Evolutionary conservation across 2,888 invertebrate species (phyloP), one percentile per base, ranked within the genome.

Genomic region (Volucella bombylans): DNA sequence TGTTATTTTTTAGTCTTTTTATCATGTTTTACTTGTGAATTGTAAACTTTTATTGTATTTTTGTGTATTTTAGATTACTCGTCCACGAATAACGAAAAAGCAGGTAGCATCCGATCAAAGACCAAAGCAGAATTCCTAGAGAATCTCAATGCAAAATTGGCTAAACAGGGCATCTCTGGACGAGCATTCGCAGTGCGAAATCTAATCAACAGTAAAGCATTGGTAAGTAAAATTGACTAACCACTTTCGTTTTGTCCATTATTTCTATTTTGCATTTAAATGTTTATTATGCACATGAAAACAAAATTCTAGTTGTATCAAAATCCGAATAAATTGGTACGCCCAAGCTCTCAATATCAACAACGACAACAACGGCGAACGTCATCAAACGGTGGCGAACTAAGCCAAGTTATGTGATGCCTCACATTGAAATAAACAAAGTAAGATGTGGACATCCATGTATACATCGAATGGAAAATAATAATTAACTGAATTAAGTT

Each of bases 71-170:
- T 87, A 91, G 91, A 90, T 87, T 91, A 91, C 88, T 89, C 90
- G 88, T 90, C 93, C 92, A 89, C 92, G 92, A 89, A 91, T 89
- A 89, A 90, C 87, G 91, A 91, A 87, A 89, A 89, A 90, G 87
- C 91, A 89, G 87, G 92, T 91, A 90, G 91, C 91, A 89, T 90
- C 86, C 89, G 91, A 86, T 88, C 91, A 73, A 91, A 92, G 87
- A 90, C 91, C 78, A 93, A 92, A 89, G 94, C 92, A 92, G 93
- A 94, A 90, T 96, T 96, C 91, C 92, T 96, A 67, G 96, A 96
- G 92, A 96, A 96, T 89, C 91, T 97, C 86, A 97, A 97, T 88
- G 96, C 96, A 12, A 96, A 96, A 88, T 92, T 97, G 88, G 94
- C 95, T 62, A 94, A 94, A 88, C 94, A 94, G 90, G 91, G 92